Evolutionary conservation across 2,113 vertebrate genomes (phyloP), one percentile per base, ranked within the genome.

Genomic region (Vicugna pacos): DNA sequence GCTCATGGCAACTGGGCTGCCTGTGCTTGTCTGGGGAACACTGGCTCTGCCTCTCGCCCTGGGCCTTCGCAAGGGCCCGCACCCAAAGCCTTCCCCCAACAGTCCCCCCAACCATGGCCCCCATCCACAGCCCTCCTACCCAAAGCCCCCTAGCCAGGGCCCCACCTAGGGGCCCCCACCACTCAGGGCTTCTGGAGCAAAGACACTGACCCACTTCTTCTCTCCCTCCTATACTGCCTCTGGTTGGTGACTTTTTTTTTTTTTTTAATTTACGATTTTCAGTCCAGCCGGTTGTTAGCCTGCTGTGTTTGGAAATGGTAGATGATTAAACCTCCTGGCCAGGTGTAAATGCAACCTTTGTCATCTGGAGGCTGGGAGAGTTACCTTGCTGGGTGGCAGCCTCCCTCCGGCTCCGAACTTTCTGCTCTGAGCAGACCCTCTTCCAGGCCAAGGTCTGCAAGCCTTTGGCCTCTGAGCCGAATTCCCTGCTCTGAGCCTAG

Each of bases 281-380:
- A 98, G 96, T 97, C 97, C 98, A 98, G 98, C 98, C 98, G 98
- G 98, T 98, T 98, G 98, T 98, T 98, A 98, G 98, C 98, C 97
- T 98, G 96, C 98, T 98, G 98, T 99, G 99, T 99, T 99, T 99
- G 99, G 98, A 99, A 98, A 99, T 99, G 98, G 99, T 99, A 99
- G 99, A 99, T 99, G 99, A 99, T 99, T 99, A 99, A 99, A 99
- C 99, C 98, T 98, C 96, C 98, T 96, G 91, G 98, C 98, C 99
- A 99, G 99, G 99, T 99, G 99, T 99, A 99, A 99, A 99, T 98
- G 99, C 99, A 99, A 99, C 99, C 99, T 99, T 99, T 99, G 99
- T 99, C 99, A 99, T 99, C 98, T 98, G 98, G 98, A 99, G 96
- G 97, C 98, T 98, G 97, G 98, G 98, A 98, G 98, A 98, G 98